Evolutionary conservation across 2,888 invertebrate species (phyloP), one percentile per base, ranked within the genome.

Genomic region (Drosophila neotestacea): DNA sequence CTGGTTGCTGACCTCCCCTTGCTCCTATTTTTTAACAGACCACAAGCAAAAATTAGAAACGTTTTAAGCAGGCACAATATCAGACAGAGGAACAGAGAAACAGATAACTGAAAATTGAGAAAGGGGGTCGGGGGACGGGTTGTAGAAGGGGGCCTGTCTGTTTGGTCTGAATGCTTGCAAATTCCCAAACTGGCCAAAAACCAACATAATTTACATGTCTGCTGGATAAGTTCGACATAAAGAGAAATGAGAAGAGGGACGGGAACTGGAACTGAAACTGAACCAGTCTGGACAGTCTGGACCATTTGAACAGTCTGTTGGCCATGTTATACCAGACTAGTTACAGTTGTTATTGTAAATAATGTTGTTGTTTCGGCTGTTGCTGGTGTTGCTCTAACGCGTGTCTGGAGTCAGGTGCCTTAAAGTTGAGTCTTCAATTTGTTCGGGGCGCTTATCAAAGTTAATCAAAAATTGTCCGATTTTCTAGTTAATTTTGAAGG

Each of bases 151-250:
- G 4, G 11, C 47, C 47, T 38, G 60, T 39, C 42, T 48, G 75
- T 62, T 61, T 58, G 67, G 51, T 60, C 56, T 52, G 76, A 65
- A 69, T 68, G 70, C 54, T 30, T 63, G 70, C 67, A 66, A 79
- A 84, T 75, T 77, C 69, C 66, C 71, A 69, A 76, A 82, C 80
- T 74, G 72, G 73, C 70, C 84, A 77, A 80, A 85, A 84, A 80
- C 82, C 78, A 77, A 81, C 81, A 82, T 79, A 88, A 90, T 90
- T 89, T 90, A 89, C 89, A 89, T 89, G 89, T 90, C 90, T 89
- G 90, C 81, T 88, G 88, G 79, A 84, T 85, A 88, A 70, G 77
- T 81, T 85, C 85, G 79, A 62, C 67, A 70, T 42, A 38, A 62
- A 52, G 51, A 44, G 41, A 64, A 30, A 32, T 41, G 9, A 7